Evolutionary conservation across 2,797 vertebrate genomes (phyloP), one percentile per base, ranked within the genome.

Genomic region (Malacoraja senta): DNA sequence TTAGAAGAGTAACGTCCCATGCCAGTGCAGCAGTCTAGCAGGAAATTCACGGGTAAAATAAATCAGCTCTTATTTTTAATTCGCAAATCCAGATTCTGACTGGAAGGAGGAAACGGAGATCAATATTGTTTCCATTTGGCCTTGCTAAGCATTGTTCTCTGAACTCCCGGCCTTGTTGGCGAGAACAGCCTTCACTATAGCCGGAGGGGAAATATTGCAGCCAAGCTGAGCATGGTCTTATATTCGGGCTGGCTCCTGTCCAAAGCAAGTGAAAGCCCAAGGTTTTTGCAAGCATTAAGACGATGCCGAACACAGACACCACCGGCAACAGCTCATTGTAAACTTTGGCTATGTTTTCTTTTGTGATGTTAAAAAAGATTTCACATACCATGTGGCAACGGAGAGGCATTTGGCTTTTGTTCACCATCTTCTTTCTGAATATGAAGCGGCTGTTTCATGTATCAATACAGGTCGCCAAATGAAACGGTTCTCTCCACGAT

Each of bases 401-500:
- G 58, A 58, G 15, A 76, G 17, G 8, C n/a, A 65, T 63, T 71
- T 76, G 21, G 90, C 38, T 91, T 7, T 65, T 91, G 88, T 65
- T 38, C 88, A 4, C 19, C 35, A 32, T 32, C 88, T 32, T 32
- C 68, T 32, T 91, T 91, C 35, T 38, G 90, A 9, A 91, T 53
- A 74, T 29, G n/a, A 8, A 88, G n/a, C 63, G 68, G 61, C 84
- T 88, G 84, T 68, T 88, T 68, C 24, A 68, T 88, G n/a, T 29
- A 53, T 76, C 71, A 68, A 26, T n/a, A 4, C 44, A 19, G 35
- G 9, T 44, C 72, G 65, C 88, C 88, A 92, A 92, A 15, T 53
- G 44, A 76, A 92, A 76, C 44, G 68, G 71, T 29, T 92, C 68
- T 92, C 76, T 44, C 71, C 90, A 92, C 58, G 44, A 92, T 8